Evolutionary conservation across 2,888 invertebrate species (phyloP), one percentile per base, ranked within the genome.

Genomic region (Orthosia gothica): DNA sequence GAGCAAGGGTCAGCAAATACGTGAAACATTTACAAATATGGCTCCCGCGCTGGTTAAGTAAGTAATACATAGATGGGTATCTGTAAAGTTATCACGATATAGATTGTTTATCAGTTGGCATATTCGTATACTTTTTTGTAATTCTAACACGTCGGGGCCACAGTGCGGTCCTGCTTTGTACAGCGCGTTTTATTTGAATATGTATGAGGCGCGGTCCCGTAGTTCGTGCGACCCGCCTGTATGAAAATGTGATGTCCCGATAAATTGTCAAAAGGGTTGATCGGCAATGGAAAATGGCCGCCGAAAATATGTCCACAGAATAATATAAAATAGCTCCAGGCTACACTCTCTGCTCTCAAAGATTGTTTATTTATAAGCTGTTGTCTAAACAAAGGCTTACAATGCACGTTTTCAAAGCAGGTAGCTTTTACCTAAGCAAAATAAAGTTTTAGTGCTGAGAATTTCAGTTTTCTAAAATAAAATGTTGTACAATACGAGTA

Each of bases 221-320:
- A 90, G 92, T 92, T 91, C 93, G 93, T 93, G 93, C 92, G 91
- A 91, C 91, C 91, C 91, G 93, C 93, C 89, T 94, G 91, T 95
- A 95, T 95, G 95, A 95, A 95, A 95, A 95, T 95, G 94, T 95
- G 95, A 95, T 94, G 95, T 93, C 90, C 95, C 95, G 95, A 96
- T 95, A 96, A 96, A 95, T 95, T 95, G 96, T 94, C 95, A 95
- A 95, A 95, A 94, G 95, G 95, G 93, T 94, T 94, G 94, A 95
- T 95, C 93, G 93, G 92, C 93, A 92, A 92, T 93, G 93, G 92
- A 93, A 93, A 94, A 94, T 93, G 91, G 92, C 92, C 90, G 90
- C 90, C 90, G 89, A 93, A 93, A 91, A 92, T 92, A 91, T 93
- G 92, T 90, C 89, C 90, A 90, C 82, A 87, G 89, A 91, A 91